Evolutionary conservation across 2,113 vertebrate species (phyloP).

Genomic region (Pholis gunnellus): DNA sequence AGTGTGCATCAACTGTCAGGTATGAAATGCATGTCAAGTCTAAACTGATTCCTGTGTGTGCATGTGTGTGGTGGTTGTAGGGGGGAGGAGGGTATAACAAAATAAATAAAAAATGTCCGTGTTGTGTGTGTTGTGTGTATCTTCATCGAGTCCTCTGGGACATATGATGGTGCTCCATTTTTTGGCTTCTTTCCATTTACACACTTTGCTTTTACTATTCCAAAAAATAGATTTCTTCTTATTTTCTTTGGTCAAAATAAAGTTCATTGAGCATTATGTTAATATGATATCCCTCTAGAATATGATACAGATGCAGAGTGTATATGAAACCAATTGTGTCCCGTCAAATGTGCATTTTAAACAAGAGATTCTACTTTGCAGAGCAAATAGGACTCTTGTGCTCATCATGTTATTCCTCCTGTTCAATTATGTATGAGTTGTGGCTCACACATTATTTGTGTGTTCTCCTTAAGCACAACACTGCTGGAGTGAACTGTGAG

Average conservation of each 20-base stretch:
- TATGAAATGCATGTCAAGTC: slow-evolving; percentile 78
- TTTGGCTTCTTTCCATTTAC: neutral
- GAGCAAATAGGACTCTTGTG: neutral
- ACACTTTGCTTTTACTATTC: neutral
- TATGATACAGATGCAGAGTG: neutral
- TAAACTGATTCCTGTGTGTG: slow-evolving; percentile 65
- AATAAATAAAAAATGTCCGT: slow-evolving; percentile 4
- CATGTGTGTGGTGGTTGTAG: slow-evolving; percentile 28
- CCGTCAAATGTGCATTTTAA: slow-evolving; percentile 1
- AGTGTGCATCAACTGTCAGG: slow-evolving; percentile 95
- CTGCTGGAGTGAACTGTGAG: slow-evolving; percentile 95
- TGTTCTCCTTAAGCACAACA: slow-evolving; percentile 89
- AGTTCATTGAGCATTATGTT: slow-evolving; percentile 1
- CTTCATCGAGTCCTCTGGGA: neutral
- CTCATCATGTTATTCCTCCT: neutral
- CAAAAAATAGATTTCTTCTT: neutral
- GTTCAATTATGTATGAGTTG: neutral
- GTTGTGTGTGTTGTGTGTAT: neutral
- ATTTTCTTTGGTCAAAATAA: slow-evolving; percentile 1
- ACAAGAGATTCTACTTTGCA: neutral
- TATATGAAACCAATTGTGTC: neutral
- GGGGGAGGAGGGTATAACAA: neutral
- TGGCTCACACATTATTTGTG: neutral
- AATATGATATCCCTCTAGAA: neutral
- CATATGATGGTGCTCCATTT: neutral